Evolutionary conservation across 2,888 invertebrate genomes (phyloP), one percentile per base, ranked within the genome.

Genomic region (Acleris sparsana): DNA sequence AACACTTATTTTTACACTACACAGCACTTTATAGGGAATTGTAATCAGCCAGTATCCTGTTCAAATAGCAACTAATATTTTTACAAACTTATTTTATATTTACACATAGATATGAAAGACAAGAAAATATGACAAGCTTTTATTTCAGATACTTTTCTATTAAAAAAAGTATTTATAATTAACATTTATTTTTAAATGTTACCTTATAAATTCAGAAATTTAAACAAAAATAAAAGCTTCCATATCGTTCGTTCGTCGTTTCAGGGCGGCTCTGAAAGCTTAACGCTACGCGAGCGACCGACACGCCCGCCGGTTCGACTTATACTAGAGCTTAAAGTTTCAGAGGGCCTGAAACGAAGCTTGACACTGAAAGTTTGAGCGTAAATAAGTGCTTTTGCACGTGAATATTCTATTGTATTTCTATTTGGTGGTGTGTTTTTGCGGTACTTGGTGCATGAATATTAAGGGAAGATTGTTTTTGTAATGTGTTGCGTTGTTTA

Each of bases 321-420:
- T 5, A 7, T 16, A 57, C 57, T 57, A 57, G 17, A 57, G 57
- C 57, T 57, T 57, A 20, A 56, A 43, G 43, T 33, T 56, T 56
- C 44, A 18, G 44, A 13, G 13, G 39, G 13, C 39, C 33, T 39
- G 39, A 39, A 39, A 13, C 39, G 39, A 39, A 39, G 39, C 39
- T 39, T 39, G 11, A 13, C 39, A 13, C 39, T 39, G 39, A 39
- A 39, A 13, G 39, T 39, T 39, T 13, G 39, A 13, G 4, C 13
- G 39, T 13, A 39, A 39, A 13, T 39, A 39, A 39, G 39, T 39
- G 39, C 13, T 39, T 13, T 39, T 4, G 39, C 39, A 39, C 13
- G 39, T 33, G 39, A 39, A 13, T 39, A 39, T 39, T 39, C 13
- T 33, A 33, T 33, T 9, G 9, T 33, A 33, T 33, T 29, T 29